Base-by-base conservation (phyloP, 2,113 vertebrate genomes). In the Okapia johnstoni region DNA sequence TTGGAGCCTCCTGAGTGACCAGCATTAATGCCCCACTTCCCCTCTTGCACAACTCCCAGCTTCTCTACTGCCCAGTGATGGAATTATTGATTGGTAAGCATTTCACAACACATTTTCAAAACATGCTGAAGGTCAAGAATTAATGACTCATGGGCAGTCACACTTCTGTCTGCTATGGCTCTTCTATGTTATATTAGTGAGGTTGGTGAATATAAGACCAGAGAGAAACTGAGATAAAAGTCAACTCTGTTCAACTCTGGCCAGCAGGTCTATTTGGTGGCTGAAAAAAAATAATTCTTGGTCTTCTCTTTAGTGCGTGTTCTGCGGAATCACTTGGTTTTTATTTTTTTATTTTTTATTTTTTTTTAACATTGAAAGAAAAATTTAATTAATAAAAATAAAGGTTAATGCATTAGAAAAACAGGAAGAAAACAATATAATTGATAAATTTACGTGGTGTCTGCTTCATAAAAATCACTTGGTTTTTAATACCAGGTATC, bases 81-180 rank as follows among this genome's bases (percentile, higher is more conserved):
- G 92, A 61, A 81, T 96, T 97, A 98, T 97, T 96, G 97, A 98
- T 98, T 89, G 85, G 81, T 73, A 91, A 87, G 80, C 94, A 86
- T 97, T 98, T 97, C 97, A 95, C 95, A 97, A 98, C 58, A 91
- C 94, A 63, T 96, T 97, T 97, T 84, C 95, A 96, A 98, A 98
- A 93, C 93, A 95, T 40, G 83, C 91, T 43, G 13, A 97, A 97
- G 94, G 96, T 93, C 96, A 94, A 97, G 86, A 97, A 79, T 83
- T 60, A 96, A 60, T 97, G 88, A 97, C 93, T 98, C 96, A 94
- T 5, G 21, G 81, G 10, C 60, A 73, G 70, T 94, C 81, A 91
- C 94, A 81, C 91, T 97, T 95, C 19, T 79, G 90, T 79, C 61
- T 92, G 52, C 52, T 48, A 87, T 19, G 12, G 77, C 28, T 76